Evolutionary conservation across 2,888 invertebrate species (phyloP).

Genomic region (Drosophila buzzatii): DNA sequence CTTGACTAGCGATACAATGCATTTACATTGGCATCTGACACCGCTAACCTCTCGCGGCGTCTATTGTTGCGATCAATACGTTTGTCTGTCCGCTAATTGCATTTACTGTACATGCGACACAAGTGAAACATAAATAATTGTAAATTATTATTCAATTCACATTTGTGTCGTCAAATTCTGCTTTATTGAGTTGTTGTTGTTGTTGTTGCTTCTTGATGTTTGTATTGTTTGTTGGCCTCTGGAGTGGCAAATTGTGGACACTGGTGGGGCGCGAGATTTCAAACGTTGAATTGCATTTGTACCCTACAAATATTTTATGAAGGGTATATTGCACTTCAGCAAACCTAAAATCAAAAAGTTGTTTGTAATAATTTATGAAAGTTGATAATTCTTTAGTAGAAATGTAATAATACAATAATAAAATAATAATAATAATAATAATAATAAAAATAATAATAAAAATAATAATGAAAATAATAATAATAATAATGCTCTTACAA

Average conservation of each 20-base stretch:
- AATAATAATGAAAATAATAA: too few species aligned
- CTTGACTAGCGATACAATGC: constrained; percentile 11
- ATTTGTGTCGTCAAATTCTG: constrained; percentile 38
- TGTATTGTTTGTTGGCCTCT: constrained; percentile 24
- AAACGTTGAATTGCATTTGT: constrained; percentile 62
- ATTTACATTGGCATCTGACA: constrained; percentile 43
- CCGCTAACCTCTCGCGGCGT: constrained; percentile 52
- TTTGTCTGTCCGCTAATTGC: constrained; percentile 47
- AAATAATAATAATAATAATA: too few species aligned
- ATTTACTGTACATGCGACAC: constrained; percentile 39
- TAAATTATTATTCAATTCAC: constrained; percentile 55
- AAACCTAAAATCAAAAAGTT: background rate
- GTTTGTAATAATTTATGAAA: background rate
- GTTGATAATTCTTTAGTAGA: background rate
- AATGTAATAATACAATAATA: too few species aligned
- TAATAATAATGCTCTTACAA: too few species aligned
- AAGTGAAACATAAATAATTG: constrained; percentile 52
- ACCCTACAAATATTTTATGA: background rate
- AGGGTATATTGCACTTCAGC: background rate
- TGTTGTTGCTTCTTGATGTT: constrained; percentile 28
- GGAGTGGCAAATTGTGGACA: constrained; percentile 40
- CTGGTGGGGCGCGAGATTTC: constrained; percentile 73
- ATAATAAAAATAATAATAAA: too few species aligned
- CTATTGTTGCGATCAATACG: constrained; percentile 35
- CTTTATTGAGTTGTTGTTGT: constrained; percentile 62